Conservation (phyloP, 2,113 vertebrate genomes). For the Callopanchax toddi region DNA sequence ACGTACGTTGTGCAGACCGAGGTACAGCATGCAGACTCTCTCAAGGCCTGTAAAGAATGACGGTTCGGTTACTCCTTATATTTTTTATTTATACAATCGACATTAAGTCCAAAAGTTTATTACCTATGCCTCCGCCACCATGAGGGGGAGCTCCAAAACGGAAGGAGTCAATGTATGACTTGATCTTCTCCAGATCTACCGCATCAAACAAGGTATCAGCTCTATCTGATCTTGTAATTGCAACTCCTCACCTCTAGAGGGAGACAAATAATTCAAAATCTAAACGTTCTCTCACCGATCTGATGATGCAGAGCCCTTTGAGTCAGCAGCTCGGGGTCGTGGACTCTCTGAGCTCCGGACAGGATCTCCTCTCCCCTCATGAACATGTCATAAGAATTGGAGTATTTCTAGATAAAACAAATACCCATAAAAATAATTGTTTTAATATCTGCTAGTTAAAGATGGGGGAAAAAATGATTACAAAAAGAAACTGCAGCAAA, state of each 20-base stretch:
- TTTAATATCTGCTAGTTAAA: neutral
- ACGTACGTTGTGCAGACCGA: conserved; percentile 94
- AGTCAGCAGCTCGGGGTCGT: conserved; percentile 92
- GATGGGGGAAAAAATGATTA: no score
- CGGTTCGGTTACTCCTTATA: neutral
- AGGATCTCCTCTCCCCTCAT: conserved; percentile 99
- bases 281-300: conserved; percentile 83
- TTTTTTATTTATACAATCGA: neutral
- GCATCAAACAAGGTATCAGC: neutral
- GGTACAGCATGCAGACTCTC: conserved; percentile 97
- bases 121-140: conserved; percentile 96
- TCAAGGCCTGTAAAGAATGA: conserved; percentile 86
- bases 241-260: conserved; percentile 27
- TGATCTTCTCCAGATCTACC: conserved; percentile 98
- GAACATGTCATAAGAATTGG: conserved; percentile 99
- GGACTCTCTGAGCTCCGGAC: conserved; percentile 96
- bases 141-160: conserved; percentile 96
- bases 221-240: neutral
- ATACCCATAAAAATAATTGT: neutral
- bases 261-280: conserved; percentile 18
- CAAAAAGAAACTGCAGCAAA: no score
- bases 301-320: conserved; percentile 91
- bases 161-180: conserved; percentile 96
- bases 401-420: conserved; percentile 85
- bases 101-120: no score